A percentile compares a stretch with the other conserved stretches of the same genome.
These are phyloP conservation scores for Stegophylla sp. DNA, from an alignment of 2,888 invertebrate genomes.

Conservation along the genomic window DNA sequence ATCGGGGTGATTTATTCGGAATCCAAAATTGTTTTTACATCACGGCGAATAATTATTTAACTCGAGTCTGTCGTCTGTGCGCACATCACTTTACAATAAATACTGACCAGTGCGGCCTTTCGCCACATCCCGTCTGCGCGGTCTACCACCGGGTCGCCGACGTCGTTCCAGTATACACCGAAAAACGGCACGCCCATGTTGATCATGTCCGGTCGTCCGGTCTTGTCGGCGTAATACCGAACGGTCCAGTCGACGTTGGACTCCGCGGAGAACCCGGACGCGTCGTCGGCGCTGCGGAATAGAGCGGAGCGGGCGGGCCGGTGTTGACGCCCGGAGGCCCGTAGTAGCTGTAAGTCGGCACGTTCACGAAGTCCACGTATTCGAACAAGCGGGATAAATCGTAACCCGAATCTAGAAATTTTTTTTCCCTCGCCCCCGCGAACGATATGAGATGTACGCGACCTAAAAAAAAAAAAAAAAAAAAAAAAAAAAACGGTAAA, in stretches of 20 bases:
- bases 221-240: conserved; percentile 60
- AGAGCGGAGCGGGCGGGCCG: conserved; percentile 60
- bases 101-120: conserved; percentile 51
- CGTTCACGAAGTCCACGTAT: conserved; percentile 60
- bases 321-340: conserved; percentile 60
- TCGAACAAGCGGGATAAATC: conserved; percentile 59
- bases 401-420: conserved; percentile 59
- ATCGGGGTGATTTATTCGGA: too few species aligned
- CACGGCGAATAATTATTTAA: too few species aligned
- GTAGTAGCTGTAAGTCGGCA: conserved; percentile 61
- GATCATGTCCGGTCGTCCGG: conserved; percentile 59
- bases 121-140: conserved; percentile 59
- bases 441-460: conserved; percentile 60
- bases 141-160: conserved; percentile 57
- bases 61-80: too few species aligned
- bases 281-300: conserved; percentile 60
- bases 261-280: conserved; percentile 60
- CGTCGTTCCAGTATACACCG: conserved; percentile 60
- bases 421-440: conserved; percentile 60
- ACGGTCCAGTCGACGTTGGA: conserved; percentile 60
- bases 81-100: too few species aligned
- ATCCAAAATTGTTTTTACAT: too few species aligned
- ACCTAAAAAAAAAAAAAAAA: not conserved
- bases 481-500: too few species aligned
- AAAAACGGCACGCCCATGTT: conserved; percentile 61